Conservation (phyloP, 2,113 vertebrate genomes). For the Galemys pyrenaicus region DNA sequence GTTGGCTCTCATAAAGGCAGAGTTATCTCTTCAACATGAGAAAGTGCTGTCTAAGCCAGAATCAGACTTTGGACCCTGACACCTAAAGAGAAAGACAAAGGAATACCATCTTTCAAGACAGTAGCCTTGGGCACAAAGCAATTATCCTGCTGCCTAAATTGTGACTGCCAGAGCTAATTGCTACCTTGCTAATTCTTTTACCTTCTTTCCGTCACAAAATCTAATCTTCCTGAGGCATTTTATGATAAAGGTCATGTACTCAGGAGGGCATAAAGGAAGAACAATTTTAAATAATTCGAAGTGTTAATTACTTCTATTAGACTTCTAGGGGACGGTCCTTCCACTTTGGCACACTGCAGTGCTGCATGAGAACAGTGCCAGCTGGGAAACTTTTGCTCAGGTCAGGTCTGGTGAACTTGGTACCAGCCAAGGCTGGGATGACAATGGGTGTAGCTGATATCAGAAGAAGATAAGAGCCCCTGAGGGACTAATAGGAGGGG, state of each 20-base stretch:
- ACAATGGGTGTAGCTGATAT: not conserved
- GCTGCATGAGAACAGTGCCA: not conserved
- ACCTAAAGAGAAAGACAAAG: not conserved
- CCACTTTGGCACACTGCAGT: not conserved
- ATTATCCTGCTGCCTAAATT: not conserved
- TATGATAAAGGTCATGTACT: not conserved
- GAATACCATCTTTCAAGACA: not conserved
- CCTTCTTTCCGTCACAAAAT: slow-evolving; percentile 2
- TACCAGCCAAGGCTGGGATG: not conserved
- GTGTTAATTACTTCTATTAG: not conserved
- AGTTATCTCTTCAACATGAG: not conserved
- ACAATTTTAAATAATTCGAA: not conserved
- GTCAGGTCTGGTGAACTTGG: not conserved
- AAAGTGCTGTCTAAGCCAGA: not conserved
- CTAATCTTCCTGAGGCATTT: not conserved
- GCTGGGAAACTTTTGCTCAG: not conserved
- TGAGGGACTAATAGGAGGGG: not conserved
- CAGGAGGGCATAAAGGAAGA: not conserved
- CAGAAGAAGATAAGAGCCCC: not conserved
- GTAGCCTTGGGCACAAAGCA: not conserved
- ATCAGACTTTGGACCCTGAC: not conserved
- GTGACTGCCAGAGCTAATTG: slow-evolving; percentile 4
- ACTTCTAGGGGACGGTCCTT: not conserved
- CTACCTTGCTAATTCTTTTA: slow-evolving; percentile 33
- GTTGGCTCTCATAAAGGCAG: too few relatives aligned